Evolutionary conservation across 2,888 invertebrate genomes (phyloP), one percentile per base, ranked within the genome.

Genomic region (Polylopha cassiicola): DNA sequence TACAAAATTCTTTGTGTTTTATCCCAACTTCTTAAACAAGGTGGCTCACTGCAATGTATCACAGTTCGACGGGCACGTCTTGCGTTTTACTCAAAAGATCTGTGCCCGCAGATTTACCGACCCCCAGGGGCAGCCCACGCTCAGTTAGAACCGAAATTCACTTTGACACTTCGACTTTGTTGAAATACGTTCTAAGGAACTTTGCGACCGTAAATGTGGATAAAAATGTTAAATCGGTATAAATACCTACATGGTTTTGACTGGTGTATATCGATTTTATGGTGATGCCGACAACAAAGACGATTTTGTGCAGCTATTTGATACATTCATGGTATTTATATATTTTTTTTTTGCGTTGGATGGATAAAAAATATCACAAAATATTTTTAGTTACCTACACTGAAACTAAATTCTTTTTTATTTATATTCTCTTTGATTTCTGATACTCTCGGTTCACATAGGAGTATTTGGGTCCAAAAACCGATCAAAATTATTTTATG

Each of bases 31-130:
- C 27, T 33, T 28, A 27, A 32, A 38, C 30, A 24, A 27, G 9
- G 9, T 15, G 8, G 4, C 17, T 3, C 9, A 32, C 17, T 33
- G 22, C 22, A 17, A 38, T 28, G 22, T 37, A 21, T 30, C 34
- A 30, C 31, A 33, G 26, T 29, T 32, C 28, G 24, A 24, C 31
- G 31, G 29, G 33, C 47, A 43, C 37, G 38, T 37, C 28, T 31
- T 34, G 11, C 32, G 30, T 41, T 45, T 48, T 45, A 30, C 38
- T 43, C 37, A 30, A 30, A 39, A 48, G 37, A 48, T 43, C 43
- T 30, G 23, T 28, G 38, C 34, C 45, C 44, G 30, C 29, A 36
- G 36, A 33, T 37, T 39, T 37, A 33, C 22, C 22, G 37, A 24
- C 18, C 44, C 37, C 37, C 7, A 4, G 37, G 31, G 39, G 43